A percentile compares a stretch with the other conserved stretches of the same genome.
phyloP scores from a whole-genome alignment of 2,888 invertebrate genomes.

The Panopea generosa region DNA sequence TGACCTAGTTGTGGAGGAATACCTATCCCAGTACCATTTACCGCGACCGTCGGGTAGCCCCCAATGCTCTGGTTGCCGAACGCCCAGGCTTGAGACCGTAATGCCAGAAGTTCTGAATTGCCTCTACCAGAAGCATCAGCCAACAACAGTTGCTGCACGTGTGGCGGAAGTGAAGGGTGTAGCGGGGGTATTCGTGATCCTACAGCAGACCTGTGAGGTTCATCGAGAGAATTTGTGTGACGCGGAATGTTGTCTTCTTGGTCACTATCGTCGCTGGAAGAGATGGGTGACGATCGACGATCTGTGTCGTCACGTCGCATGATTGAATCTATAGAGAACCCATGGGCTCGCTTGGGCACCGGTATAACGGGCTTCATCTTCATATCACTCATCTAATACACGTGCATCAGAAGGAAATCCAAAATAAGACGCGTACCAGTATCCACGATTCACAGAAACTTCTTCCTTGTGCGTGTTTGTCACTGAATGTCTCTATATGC shows the following conservation, averaged over 20 bases:
- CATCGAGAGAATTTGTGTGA: constrained; percentile 23
- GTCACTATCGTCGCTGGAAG: constrained; percentile 56
- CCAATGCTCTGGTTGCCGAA: constrained; percentile 36
- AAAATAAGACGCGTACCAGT: no score
- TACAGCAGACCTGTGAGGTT: constrained; percentile 11
- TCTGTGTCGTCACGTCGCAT: constrained; percentile 41
- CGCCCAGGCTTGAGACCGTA: constrained; percentile 50
- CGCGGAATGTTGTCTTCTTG: constrained; percentile 2
- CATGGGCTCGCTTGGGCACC: constrained; percentile 48
- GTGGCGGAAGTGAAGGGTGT: constrained; percentile 50
- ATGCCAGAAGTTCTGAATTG: constrained; percentile 28
- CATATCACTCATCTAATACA: constrained; percentile 11
- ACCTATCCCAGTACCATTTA: constrained; percentile 21
- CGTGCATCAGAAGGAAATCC: no score
- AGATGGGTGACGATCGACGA: not conserved
- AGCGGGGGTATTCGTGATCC: constrained; percentile 49
- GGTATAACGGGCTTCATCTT: constrained; percentile 48
- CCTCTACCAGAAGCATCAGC: constrained; percentile 4
- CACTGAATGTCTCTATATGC: no score
- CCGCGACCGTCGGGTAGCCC: constrained; percentile 25
- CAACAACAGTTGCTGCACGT: constrained; percentile 54
- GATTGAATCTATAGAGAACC: constrained; percentile 58
- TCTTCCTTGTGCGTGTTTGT: no score
- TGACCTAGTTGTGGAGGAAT: not conserved
- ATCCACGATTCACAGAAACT: no score